A percentile compares a stretch with the other conserved stretches of the same genome.
Evolutionary conservation across 2,888 invertebrate genomes (phyloP).

Genomic region (Phorcus lineatus): DNA sequence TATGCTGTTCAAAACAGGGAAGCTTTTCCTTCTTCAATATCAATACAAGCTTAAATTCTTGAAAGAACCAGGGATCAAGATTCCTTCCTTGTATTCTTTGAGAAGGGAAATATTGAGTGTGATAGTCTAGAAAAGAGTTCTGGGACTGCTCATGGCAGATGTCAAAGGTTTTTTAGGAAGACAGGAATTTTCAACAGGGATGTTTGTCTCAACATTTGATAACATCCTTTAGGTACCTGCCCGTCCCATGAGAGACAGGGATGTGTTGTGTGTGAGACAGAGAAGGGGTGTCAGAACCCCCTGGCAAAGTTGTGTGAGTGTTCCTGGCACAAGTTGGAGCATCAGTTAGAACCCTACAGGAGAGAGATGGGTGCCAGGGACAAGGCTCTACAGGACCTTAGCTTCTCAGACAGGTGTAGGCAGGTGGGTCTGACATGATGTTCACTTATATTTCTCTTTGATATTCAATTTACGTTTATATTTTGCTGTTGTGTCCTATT

Average conservation of each 20-base stretch:
- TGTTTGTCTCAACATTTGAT: too few species aligned
- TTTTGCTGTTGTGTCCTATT: too few species aligned
- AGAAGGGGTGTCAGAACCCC: slow-evolving; percentile 34
- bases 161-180: too few species aligned
- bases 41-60: too few species aligned
- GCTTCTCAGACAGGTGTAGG: slow-evolving; percentile 37
- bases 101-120: too few species aligned
- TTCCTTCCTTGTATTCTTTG: too few species aligned
- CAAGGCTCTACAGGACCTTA: slow-evolving; percentile 35
- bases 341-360: slow-evolving; percentile 33
- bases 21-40: too few species aligned
- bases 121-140: too few species aligned
- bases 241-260: slow-evolving; percentile 36
- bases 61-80: too few species aligned
- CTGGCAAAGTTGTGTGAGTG: slow-evolving; percentile 39
- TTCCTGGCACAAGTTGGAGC: slow-evolving; percentile 35
- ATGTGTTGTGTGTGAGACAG: slow-evolving; percentile 42
- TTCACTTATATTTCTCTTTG: neutral
- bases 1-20: too few species aligned
- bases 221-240: slow-evolving; percentile 32
- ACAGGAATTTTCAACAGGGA: too few species aligned
- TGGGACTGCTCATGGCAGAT: too few species aligned
- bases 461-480: neutral
- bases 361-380: slow-evolving; percentile 41
- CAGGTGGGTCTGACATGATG: neutral